These are phyloP conservation scores for Periophthalmus modestus DNA, from an alignment of 2,113 vertebrate species.

Conservation along the genomic window DNA sequence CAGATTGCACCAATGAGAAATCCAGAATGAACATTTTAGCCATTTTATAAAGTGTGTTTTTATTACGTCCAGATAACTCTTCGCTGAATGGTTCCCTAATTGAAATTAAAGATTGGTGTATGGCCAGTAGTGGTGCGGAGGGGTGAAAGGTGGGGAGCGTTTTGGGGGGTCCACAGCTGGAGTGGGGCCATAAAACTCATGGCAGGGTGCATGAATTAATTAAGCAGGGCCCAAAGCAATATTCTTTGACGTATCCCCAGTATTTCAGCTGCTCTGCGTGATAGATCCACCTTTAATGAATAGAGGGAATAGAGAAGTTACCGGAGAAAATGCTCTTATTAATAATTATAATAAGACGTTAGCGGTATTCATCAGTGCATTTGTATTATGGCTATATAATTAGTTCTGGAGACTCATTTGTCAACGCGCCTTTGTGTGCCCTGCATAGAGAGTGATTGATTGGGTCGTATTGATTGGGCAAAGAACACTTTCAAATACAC, in stretches of 20 bases:
- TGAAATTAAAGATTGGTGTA: slow-evolving; percentile 50
- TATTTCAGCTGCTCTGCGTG: slow-evolving; percentile 52
- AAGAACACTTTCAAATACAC: neutral
- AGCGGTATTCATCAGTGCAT: slow-evolving; percentile 41
- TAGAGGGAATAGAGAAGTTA: slow-evolving; percentile 52
- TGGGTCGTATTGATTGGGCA: neutral
- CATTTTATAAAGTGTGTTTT: slow-evolving; percentile 21
- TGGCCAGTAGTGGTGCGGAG: slow-evolving; percentile 36
- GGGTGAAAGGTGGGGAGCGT: slow-evolving; percentile 50
- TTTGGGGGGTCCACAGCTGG: slow-evolving; percentile 56
- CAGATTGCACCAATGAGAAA: neutral
- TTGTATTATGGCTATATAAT: slow-evolving; percentile 4
- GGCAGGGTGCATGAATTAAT: slow-evolving; percentile 69
- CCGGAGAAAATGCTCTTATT: slow-evolving; percentile 17
- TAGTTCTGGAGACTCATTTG: slow-evolving; percentile 6
- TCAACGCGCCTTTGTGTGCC: slow-evolving; percentile 1
- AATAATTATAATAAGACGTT: slow-evolving; percentile 26
- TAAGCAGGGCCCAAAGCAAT: slow-evolving; percentile 64
- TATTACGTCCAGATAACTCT: slow-evolving; percentile 23
- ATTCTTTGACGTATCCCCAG: slow-evolving; percentile 54
- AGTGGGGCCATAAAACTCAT: slow-evolving; percentile 61
- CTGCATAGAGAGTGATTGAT: slow-evolving; percentile 1
- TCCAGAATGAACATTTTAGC: neutral
- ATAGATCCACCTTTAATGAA: slow-evolving; percentile 64
- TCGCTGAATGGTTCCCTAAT: slow-evolving; percentile 29